These are phyloP conservation scores for Dromiciops gliroides DNA, from an alignment of 2,113 vertebrate species.

Conservation along the genomic window DNA sequence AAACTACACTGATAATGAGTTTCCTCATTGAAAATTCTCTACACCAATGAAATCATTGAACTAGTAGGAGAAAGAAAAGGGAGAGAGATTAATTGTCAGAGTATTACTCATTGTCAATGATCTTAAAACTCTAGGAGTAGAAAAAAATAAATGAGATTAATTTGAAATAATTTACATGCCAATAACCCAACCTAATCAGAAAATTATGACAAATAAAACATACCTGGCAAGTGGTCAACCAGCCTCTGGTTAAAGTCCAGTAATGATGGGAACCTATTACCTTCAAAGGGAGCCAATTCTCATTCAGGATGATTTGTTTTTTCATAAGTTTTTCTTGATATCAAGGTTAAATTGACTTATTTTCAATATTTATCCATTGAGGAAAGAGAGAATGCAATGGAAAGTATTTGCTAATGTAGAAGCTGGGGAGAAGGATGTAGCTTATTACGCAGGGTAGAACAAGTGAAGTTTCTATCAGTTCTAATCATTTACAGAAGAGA, in stretches of 20 bases:
- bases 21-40: neutral
- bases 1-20: neutral
- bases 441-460: slow-evolving; percentile 34
- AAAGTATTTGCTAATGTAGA: slow-evolving; percentile 53
- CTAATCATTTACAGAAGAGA: slow-evolving; percentile 29
- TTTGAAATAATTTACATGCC: neutral
- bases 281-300: neutral
- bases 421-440: neutral
- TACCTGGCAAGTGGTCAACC: neutral
- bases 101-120: neutral
- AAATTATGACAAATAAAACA: neutral
- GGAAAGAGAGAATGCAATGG: slow-evolving; percentile 1
- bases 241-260: neutral
- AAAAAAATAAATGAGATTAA: neutral
- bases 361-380: neutral
- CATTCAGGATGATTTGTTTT: neutral
- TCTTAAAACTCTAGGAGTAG: neutral
- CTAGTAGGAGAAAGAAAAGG: neutral
- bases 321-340: neutral
- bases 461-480: neutral
- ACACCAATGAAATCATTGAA: neutral
- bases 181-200: neutral
- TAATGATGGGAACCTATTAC: neutral
- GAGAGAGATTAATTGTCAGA: neutral
- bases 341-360: neutral